A percentile compares a stretch with the other conserved stretches of the same genome.
Conservation (phyloP, 1,140 invertebrate species). For the Mamestra configurata region DNA sequence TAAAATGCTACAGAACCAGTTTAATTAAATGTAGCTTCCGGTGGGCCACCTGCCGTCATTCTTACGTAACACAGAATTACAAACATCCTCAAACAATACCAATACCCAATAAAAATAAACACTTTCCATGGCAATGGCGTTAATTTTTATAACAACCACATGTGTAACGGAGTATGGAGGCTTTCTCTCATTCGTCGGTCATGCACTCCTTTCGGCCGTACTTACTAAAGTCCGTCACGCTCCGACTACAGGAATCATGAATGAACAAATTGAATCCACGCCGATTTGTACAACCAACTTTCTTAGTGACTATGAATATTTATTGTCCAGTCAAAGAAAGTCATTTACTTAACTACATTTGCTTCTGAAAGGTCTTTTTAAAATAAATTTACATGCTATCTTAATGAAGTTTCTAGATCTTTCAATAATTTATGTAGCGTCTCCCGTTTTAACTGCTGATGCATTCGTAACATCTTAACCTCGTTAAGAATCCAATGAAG, state of each 20-base stretch:
- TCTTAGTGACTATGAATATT: slow-evolving; percentile 48
- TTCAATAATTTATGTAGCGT: not conserved
- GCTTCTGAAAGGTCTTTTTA: slow-evolving; percentile 13
- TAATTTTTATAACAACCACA: slow-evolving; percentile 48
- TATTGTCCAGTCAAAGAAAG: slow-evolving; percentile 28
- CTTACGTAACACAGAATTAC: not conserved
- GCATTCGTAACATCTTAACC: not conserved
- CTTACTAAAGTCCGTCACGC: slow-evolving; percentile 68
- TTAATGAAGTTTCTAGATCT: not conserved
- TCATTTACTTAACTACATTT: slow-evolving; percentile 9
- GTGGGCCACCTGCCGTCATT: not conserved
- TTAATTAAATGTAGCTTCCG: slow-evolving; percentile 21
- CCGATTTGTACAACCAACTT: slow-evolving; percentile 63
- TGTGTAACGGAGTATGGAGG: slow-evolving; percentile 53
- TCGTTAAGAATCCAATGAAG: not conserved
- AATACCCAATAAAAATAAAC: slow-evolving; percentile 34
- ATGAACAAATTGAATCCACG: slow-evolving; percentile 64
- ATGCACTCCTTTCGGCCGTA: slow-evolving; percentile 70
- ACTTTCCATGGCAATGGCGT: slow-evolving; percentile 38
- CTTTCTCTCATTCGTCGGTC: slow-evolving; percentile 52
- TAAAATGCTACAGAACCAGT: not conserved
- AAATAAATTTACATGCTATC: slow-evolving; percentile 19
- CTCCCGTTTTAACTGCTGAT: not conserved
- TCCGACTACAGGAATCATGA: slow-evolving; percentile 58
- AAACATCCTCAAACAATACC: slow-evolving; percentile 8